A percentile compares a stretch with the other conserved stretches of the same genome.
Evolutionary conservation across 2,888 invertebrate species (phyloP).

Genomic region (Callimorpha dominula): DNA sequence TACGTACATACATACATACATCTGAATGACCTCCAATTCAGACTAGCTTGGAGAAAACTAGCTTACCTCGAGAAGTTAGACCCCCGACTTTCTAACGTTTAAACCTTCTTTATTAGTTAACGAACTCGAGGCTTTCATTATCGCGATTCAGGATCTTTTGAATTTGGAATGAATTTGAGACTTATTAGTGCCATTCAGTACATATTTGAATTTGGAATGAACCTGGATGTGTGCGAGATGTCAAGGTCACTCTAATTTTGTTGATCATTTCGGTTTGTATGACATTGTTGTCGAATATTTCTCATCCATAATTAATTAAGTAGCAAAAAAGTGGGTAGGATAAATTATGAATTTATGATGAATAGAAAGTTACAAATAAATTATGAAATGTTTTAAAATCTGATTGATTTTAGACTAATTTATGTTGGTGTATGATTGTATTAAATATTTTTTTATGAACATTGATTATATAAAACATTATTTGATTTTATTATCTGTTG

Average conservation of each 20-base stretch:
- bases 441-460: no score
- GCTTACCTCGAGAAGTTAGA: background rate
- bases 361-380: no score
- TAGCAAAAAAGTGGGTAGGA: background rate
- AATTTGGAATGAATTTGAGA: background rate
- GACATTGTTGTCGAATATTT: no score
- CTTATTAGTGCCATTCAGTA: background rate
- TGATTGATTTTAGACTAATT: no score
- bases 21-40: conserved; percentile 4
- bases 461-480: no score
- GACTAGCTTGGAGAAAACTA: conserved; percentile 2
- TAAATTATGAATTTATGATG: background rate
- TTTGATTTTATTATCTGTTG: no score
- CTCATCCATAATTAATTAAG: background rate
- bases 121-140: background rate
- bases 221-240: background rate
- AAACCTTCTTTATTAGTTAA: no score
- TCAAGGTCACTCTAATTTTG: background rate
- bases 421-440: no score
- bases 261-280: background rate
- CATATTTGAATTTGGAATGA: background rate
- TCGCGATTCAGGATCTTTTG: background rate
- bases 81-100: background rate
- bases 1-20: background rate
- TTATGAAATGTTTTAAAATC: no score